A percentile compares a stretch with the other conserved stretches of the same genome.
Evolutionary conservation across 2,797 vertebrate species (phyloP).

Genomic region (Diplodus sargus): DNA sequence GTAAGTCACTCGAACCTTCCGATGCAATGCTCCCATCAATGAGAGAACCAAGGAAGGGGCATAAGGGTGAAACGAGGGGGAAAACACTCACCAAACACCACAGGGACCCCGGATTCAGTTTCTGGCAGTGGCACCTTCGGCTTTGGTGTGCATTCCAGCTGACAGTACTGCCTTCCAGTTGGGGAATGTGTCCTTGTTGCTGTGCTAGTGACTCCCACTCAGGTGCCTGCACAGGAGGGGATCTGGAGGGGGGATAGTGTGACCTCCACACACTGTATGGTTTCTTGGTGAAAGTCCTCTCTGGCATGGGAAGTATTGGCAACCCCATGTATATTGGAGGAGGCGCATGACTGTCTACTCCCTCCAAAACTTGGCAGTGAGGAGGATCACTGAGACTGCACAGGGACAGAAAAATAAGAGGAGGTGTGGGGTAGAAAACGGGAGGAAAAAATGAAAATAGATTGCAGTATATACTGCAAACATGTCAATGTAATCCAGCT

Average conservation of each 20-base stretch:
- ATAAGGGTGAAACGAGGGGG: background rate
- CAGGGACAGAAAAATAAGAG: background rate
- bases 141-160: slow-evolving; percentile 1
- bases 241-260: background rate
- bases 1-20: slow-evolving; percentile 83
- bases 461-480: background rate
- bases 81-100: slow-evolving; percentile 26
- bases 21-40: slow-evolving; percentile 24
- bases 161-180: background rate
- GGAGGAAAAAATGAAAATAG: background rate
- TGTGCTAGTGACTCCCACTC: background rate
- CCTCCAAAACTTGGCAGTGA: background rate
- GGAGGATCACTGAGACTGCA: background rate
- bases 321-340: background rate
- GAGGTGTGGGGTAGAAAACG: background rate
- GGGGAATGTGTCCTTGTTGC: slow-evolving; percentile 12
- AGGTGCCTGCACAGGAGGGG: slow-evolving; percentile 5
- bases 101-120: slow-evolving; percentile 1
- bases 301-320: slow-evolving; percentile 3
- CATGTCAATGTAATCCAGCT: background rate
- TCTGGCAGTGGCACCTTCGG: slow-evolving; percentile 6
- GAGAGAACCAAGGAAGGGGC: slow-evolving; percentile 33
- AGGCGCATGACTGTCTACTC: background rate
- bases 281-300: slow-evolving; percentile 16
- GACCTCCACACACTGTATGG: slow-evolving; percentile 1